These are phyloP conservation scores for Channallabes apus DNA, from an alignment of 2,797 vertebrate species.

Conservation along the genomic window DNA sequence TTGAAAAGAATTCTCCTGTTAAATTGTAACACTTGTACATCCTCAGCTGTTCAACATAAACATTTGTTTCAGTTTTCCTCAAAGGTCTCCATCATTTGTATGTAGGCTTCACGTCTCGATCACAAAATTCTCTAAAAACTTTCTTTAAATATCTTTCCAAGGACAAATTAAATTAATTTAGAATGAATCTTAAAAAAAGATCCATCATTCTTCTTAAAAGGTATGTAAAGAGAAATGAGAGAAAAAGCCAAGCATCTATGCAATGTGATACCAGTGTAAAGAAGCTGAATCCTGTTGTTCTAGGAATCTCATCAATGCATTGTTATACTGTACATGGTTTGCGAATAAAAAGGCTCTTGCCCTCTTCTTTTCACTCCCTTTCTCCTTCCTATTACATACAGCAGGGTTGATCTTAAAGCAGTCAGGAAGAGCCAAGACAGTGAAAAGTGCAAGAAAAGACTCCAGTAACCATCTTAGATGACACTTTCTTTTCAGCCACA, in stretches of 20 bases:
- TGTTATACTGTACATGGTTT: neutral
- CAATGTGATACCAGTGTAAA: neutral
- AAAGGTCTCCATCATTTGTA: neutral
- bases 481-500: constrained; percentile 18
- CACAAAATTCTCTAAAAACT: neutral
- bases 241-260: neutral
- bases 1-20: neutral
- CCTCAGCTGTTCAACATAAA: neutral
- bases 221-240: neutral
- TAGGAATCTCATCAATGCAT: constrained; percentile 13
- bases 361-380: neutral
- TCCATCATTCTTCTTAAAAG: neutral
- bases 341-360: neutral
- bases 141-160: neutral
- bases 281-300: constrained; percentile 16
- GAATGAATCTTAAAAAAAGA: neutral
- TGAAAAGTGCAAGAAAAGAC: constrained; percentile 21
- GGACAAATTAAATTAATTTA: neutral
- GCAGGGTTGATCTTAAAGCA: constrained; percentile 18
- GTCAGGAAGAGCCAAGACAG: constrained; percentile 17
- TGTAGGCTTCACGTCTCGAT: neutral
- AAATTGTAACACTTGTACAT: neutral
- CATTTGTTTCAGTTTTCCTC: neutral
- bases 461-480: constrained; percentile 15
- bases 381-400: constrained; percentile 3